Evolutionary conservation across 2,888 invertebrate species (phyloP).

Genomic region (Polyommatus icarus): DNA sequence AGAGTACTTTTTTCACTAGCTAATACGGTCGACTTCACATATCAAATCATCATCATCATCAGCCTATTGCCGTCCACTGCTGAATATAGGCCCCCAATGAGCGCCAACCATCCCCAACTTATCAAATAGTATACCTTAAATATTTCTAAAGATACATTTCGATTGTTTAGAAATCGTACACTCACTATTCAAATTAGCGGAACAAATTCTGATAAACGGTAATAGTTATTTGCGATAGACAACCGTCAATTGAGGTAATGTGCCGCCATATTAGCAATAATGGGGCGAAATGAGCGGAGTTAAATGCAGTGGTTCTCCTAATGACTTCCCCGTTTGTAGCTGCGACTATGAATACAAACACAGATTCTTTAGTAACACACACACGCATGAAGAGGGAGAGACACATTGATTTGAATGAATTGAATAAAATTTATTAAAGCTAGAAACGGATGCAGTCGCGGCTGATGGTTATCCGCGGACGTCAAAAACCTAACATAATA

Average conservation of each 20-base stretch:
- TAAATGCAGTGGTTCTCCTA: neutral
- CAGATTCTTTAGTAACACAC: neutral
- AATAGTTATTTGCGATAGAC: neutral
- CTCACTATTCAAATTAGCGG: neutral
- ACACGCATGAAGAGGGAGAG: neutral
- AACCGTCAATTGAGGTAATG: slow-evolving; percentile 17
- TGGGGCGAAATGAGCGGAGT: slow-evolving; percentile 9
- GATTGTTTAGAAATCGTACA: neutral
- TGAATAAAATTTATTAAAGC: no score
- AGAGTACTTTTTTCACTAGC: no score
- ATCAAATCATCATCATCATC: no score
- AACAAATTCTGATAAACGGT: neutral
- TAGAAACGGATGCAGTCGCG: no score
- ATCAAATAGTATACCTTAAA: no score
- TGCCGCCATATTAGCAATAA: slow-evolving; percentile 6
- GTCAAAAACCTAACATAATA: no score
- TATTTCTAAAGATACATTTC: no score
- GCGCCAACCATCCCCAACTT: no score
- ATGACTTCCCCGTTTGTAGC: neutral
- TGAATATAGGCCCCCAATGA: no score
- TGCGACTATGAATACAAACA: neutral
- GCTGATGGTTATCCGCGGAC: no score
- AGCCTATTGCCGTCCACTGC: no score
- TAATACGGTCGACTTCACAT: no score
- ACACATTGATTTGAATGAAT: neutral